These are phyloP conservation scores for Leucophenga maculata DNA, from an alignment of 2,888 invertebrate genomes.

Conservation along the genomic window DNA sequence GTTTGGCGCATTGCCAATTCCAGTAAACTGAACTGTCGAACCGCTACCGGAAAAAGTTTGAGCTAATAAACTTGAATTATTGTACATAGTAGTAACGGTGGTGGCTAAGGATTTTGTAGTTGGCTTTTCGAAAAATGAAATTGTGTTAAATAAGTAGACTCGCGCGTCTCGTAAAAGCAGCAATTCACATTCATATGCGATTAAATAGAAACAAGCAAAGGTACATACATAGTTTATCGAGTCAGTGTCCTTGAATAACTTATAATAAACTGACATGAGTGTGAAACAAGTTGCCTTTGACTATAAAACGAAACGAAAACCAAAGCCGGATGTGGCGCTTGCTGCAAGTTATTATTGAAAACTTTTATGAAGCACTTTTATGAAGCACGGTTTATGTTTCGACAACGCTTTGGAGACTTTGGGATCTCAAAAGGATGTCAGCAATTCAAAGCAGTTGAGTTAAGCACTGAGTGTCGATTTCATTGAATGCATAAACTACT, in stretches of 20 bases:
- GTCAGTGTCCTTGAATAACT: constrained; percentile 57
- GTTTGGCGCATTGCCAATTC: constrained; percentile 32
- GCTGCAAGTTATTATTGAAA: not conserved
- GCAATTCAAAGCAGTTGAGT: too few species aligned
- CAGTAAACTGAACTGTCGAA: not conserved
- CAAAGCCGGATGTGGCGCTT: not conserved
- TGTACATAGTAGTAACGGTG: not conserved
- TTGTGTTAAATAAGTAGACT: constrained; percentile 26
- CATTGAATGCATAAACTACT: too few species aligned
- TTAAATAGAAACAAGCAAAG: too few species aligned
- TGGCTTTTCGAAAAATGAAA: constrained; percentile 37
- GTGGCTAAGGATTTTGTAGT: constrained; percentile 13
- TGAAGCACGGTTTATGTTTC: too few species aligned
- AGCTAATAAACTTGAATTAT: constrained; percentile 50
- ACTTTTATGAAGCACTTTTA: too few species aligned
- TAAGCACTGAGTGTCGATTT: too few species aligned
- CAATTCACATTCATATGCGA: constrained; percentile 22
- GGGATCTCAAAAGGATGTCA: too few species aligned
- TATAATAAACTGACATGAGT: constrained; percentile 63
- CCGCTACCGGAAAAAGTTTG: constrained; percentile 7
- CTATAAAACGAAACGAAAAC: not conserved
- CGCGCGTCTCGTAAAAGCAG: constrained; percentile 23
- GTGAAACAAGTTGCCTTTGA: not conserved
- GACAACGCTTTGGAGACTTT: too few species aligned
- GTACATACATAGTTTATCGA: constrained; percentile 38